These are phyloP conservation scores for Clangula hyemalis DNA, from an alignment of 2,797 vertebrate species.

Conservation along the genomic window DNA sequence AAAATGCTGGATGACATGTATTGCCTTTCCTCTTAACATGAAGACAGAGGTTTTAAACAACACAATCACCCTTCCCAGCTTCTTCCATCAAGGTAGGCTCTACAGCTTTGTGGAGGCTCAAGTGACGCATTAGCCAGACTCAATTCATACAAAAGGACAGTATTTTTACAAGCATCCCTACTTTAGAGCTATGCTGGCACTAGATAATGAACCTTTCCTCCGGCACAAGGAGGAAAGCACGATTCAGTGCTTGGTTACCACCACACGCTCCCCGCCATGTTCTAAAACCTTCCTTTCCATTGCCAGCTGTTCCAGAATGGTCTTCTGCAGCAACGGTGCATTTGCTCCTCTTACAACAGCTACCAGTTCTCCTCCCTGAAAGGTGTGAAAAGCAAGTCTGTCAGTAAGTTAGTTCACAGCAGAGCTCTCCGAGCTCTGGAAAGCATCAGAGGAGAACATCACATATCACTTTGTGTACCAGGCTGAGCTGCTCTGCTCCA, in stretches of 20 bases:
- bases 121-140: not conserved
- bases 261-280: slow-evolving; percentile 75
- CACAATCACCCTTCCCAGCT: not conserved
- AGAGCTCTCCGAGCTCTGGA: not conserved
- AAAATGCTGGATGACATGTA: not conserved
- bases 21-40: not conserved
- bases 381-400: not conserved
- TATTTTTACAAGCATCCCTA: not conserved
- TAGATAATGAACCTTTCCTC: not conserved
- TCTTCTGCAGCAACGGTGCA: slow-evolving; percentile 88
- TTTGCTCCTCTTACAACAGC: slow-evolving; percentile 88
- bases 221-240: too few relatives aligned
- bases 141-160: not conserved
- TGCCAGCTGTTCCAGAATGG: slow-evolving; percentile 86
- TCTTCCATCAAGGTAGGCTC: not conserved
- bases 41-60: not conserved
- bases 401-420: not conserved
- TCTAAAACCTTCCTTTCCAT: slow-evolving; percentile 84
- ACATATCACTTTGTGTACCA: accelerated
- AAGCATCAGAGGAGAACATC: not conserved
- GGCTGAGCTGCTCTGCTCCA: not conserved
- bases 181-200: not conserved
- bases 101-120: not conserved
- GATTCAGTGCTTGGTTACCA: slow-evolving; percentile 75
- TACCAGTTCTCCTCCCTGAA: slow-evolving; percentile 89